These are phyloP conservation scores for Bungarus multicinctus DNA, from an alignment of 2,113 vertebrate genomes.

Conservation along the genomic window DNA sequence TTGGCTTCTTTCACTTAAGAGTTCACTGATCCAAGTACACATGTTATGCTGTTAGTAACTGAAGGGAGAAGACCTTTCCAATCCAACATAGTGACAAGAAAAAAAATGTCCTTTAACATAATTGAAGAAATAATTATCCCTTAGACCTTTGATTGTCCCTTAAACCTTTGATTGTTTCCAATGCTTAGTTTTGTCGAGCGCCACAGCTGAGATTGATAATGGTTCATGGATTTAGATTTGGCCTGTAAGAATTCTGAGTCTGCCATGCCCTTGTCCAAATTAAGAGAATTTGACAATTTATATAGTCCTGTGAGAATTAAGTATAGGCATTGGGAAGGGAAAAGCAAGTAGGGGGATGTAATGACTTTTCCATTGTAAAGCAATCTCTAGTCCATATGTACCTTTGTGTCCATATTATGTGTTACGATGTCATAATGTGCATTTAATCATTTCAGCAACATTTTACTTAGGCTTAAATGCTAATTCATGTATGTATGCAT, in stretches of 20 bases:
- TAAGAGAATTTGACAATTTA: not conserved
- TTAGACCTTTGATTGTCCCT: not conserved
- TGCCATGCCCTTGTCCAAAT: not conserved
- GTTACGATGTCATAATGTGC: not conserved
- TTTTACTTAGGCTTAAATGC: not conserved
- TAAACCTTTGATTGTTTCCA: not conserved
- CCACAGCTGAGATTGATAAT: not conserved
- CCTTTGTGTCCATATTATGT: not conserved
- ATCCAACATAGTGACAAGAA: not conserved
- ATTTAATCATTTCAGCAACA: not conserved
- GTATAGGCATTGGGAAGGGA: not conserved
- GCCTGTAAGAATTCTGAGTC: not conserved
- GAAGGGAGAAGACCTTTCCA: not conserved
- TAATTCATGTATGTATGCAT: not conserved
- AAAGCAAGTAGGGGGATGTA: not conserved
- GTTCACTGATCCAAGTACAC: conserved; percentile 9
- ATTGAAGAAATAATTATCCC: not conserved
- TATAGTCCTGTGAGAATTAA: not conserved
- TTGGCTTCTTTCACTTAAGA: conserved; percentile 13
- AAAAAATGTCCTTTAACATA: not conserved
- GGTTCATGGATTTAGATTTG: not conserved
- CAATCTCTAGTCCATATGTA: not conserved
- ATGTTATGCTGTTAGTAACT: conserved; percentile 3
- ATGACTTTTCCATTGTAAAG: not conserved
- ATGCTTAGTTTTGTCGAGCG: not conserved